Evolutionary conservation across 2,797 vertebrate genomes (phyloP), one percentile per base, ranked within the genome.

Genomic region (Melanotaenia nigrans): DNA sequence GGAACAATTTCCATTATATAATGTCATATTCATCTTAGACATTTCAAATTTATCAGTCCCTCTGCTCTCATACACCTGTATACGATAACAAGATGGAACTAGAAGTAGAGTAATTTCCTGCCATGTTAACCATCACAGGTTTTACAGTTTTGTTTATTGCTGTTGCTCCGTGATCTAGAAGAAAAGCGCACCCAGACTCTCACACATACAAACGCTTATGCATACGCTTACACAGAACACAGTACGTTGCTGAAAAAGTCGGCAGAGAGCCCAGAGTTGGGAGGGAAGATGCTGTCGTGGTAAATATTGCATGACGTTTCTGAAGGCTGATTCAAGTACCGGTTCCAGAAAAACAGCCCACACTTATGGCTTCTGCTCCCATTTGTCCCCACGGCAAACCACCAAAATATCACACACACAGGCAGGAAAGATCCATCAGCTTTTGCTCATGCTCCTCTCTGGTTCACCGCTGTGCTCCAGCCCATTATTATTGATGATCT

Each of bases 401-500:
- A 32, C 66, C 79, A 78, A 65, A 84, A 75, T 71, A 73, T 81
- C 71, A 49, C 75, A 71, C 67, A 60, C 16, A 54, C n/a, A 71
- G 55, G 68, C 63, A 73, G 61, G 65, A 68, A 61, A 73, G 72
- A 78, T 65, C 69, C 60, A 81, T 87, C 83, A 84, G 82, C 71
- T 70, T 75, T 61, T 18, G 12, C 61, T 73, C 68, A 32, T 32
- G 58, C 82, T 71, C 47, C 20, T 72, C 75, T 57, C 69, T 77
- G 61, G 77, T 83, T 87, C 68, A 70, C 87, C 75, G 66, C 77
- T 72, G 81, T 1, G 67, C 80, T 84, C 73, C 79, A 76, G 72
- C 82, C 75, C 87, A 90, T 91, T 88, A 89, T 86, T 93, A 92
- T 87, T 87, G 89, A 92, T 90, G 89, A 88, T 83, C 75, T 87